Percentiles rank a stretch among this genome's conserved stretches.
phyloP scores from a whole-genome alignment of 2,888 invertebrate genomes.

The Ernsta delagoae region DNA sequence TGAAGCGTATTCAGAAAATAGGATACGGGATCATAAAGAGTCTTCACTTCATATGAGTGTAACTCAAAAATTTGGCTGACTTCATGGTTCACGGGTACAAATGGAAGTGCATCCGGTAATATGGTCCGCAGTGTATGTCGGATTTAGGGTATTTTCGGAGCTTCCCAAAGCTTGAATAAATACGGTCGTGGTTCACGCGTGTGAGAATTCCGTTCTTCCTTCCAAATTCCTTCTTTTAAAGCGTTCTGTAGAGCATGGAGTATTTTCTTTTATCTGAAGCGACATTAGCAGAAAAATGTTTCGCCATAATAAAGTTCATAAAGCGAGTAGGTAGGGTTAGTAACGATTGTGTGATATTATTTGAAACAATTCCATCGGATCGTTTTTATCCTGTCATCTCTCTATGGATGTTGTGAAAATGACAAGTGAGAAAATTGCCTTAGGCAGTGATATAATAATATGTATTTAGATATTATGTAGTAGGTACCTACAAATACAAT shows the following conservation, averaged over 20 bases:
- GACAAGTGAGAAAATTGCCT: not conserved
- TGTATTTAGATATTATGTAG: too few species aligned
- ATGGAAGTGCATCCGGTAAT: constrained; percentile 67
- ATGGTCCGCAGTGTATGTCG: constrained; percentile 67
- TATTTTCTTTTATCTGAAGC: constrained; percentile 22
- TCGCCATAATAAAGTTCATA: not conserved
- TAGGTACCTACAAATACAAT: constrained; percentile 18
- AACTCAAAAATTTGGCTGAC: constrained; percentile 80
- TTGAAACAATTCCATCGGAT: too few species aligned
- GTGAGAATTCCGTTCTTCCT: constrained; percentile 23
- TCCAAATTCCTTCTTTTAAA: constrained; percentile 27
- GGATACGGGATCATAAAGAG: constrained; percentile 71
- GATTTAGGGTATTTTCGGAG: constrained; percentile 69
- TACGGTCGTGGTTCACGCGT: constrained; percentile 56
- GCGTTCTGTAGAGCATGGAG: constrained; percentile 17
- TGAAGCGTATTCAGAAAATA: constrained; percentile 65
- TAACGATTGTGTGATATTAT: too few species aligned
- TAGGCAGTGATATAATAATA: not conserved
- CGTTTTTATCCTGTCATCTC: too few species aligned
- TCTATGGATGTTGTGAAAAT: too few species aligned
- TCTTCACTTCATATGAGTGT: constrained; percentile 70
- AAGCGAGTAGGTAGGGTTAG: too few species aligned
- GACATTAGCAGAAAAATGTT: constrained; percentile 28
- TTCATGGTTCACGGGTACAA: constrained; percentile 58
- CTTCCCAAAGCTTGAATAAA: constrained; percentile 51